Conservation (phyloP, 2,113 vertebrate genomes). For the Ramphastos sulfuratus region DNA sequence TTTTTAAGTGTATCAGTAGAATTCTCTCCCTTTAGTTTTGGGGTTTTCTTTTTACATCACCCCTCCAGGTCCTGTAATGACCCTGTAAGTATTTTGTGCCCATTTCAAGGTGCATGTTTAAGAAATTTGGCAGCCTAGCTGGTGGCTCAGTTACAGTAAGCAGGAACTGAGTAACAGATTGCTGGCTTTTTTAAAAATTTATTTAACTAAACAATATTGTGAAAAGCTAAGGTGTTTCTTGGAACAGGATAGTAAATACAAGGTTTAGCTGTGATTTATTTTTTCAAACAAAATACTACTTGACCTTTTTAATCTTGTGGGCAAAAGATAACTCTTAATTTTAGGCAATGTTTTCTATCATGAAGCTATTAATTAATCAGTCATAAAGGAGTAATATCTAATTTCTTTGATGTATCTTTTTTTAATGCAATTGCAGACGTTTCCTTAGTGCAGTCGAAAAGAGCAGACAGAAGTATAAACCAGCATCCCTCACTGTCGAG, state of each 20-base stretch:
- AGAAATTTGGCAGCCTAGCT: background rate
- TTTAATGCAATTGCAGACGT: slow-evolving; percentile 74
- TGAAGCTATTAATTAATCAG: background rate
- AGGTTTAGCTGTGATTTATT: background rate
- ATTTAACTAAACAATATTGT: background rate
- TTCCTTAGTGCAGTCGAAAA: slow-evolving; percentile 88
- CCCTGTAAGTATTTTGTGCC: background rate
- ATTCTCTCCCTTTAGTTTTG: background rate
- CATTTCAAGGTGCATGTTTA: background rate
- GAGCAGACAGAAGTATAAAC: slow-evolving; percentile 96
- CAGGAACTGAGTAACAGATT: background rate
- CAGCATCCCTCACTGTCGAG: slow-evolving; percentile 94
- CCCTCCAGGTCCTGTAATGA: background rate
- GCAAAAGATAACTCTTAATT: background rate
- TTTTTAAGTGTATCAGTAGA: background rate
- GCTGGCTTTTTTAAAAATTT: background rate
- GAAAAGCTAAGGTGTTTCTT: background rate
- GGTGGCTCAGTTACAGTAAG: background rate
- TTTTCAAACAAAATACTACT: background rate
- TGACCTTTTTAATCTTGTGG: background rate
- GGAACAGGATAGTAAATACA: background rate
- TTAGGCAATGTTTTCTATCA: slow-evolving; percentile 5
- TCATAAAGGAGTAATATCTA: background rate
- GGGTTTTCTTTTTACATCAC: too few relatives aligned
- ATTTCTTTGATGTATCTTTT: slow-evolving; percentile 8